Conservation (phyloP, 2,113 vertebrate genomes). For the Muntiacus muntjak region DNA sequence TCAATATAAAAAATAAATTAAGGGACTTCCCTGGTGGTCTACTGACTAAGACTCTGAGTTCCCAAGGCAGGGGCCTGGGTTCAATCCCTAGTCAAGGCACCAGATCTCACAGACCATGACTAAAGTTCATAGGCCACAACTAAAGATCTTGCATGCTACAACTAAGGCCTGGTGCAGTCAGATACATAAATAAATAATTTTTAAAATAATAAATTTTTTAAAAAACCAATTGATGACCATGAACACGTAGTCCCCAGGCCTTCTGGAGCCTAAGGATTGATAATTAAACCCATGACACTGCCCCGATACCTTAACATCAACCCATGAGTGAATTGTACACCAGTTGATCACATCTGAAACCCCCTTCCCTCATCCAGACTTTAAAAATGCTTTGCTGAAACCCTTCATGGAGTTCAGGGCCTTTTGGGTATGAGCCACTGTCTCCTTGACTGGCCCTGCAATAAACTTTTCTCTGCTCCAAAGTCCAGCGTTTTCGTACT, state of each 20-base stretch:
- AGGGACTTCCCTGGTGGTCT: neutral
- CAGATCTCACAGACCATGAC: neutral
- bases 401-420: neutral
- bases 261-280: neutral
- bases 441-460: neutral
- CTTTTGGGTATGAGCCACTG: neutral
- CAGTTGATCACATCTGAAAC: neutral
- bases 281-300: rapidly evolving
- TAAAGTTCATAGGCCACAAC: neutral
- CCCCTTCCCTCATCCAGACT: neutral
- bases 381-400: neutral
- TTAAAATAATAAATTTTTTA: neutral
- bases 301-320: neutral
- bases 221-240: neutral
- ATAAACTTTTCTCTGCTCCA: neutral
- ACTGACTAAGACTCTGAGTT: neutral
- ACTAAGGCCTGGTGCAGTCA: neutral
- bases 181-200: neutral
- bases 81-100: neutral
- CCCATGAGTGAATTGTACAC: too few relatives aligned
- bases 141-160: neutral
- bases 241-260: neutral
- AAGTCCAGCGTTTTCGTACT: neutral
- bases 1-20: neutral
- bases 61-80: neutral